Base-by-base conservation (phyloP, 2,797 vertebrate species). In the Myotis daubentonii region DNA sequence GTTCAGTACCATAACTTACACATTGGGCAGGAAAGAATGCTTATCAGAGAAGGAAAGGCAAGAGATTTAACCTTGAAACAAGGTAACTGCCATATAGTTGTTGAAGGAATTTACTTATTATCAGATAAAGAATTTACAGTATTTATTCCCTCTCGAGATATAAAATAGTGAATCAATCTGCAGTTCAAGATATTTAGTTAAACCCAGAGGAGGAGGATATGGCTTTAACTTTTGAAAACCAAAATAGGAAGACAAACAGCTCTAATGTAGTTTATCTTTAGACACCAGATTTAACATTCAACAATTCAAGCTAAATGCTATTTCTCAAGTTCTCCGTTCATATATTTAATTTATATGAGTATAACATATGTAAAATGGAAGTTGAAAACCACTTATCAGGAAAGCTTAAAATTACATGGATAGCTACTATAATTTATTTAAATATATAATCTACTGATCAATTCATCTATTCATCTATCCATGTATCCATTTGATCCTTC, bases 191-290 rank as follows among this genome's bases (percentile, higher is more conserved):
- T 91, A 95, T 76, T 91, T 93, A 94, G 74, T 95, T 83, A 94
- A 88, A 96, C 75, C 79, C 76, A 96, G 55, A 89, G 62, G 71
- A 94, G 62, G 36, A 92, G 6, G 57, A 0, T 93, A 88, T 33
- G 55, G 68, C 60, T 95, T 85, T 95, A 97, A 95, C 3, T 92
- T 91, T 70, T 74, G 41, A 88, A 96, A 96, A 91, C 36, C 62
- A 91, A 93, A 92, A 57, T 2, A 15, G 62, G 25, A 70, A 87
- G 41, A 4, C 51, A 3, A 0, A 65, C 85, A 87, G 6, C 20
- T 95, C 33, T 87, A 90, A 95, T 90, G 33, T 79, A 89, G 83
- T 88, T 96, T 96, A 95, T 94, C 93, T 94, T 89, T 78, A 96
- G 81, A 94, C 3, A 81, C 70, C 75, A 96, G 82, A 66, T 83